Evolutionary conservation across 64 coral and sea anemone genomes (phyloP).

Genomic region (Exaiptasia diaphana): DNA sequence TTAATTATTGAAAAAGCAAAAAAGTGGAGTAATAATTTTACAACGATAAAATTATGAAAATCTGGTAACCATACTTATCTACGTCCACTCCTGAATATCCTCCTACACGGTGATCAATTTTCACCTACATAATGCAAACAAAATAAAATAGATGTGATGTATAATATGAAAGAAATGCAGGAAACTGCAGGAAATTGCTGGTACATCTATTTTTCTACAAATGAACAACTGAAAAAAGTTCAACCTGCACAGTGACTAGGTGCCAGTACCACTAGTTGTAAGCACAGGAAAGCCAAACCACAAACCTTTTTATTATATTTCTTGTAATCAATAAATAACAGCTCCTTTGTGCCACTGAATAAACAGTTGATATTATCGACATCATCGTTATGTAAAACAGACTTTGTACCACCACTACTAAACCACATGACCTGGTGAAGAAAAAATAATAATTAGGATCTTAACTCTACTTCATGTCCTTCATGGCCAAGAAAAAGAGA

Average conservation of each 20-base stretch:
- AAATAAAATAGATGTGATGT: background rate
- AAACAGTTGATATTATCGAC: conserved; percentile 99
- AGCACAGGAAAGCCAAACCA: background rate
- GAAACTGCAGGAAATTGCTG: too few species aligned
- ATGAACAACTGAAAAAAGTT: background rate
- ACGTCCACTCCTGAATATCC: conserved; percentile 94
- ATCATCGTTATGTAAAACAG: conserved; percentile 97
- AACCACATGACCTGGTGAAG: conserved; percentile 87
- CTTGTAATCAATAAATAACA: conserved; percentile 93
- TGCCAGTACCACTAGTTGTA: background rate
- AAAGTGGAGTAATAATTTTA: too few species aligned
- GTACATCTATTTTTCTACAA: too few species aligned
- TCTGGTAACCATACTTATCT: conserved; percentile 68
- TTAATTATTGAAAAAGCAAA: too few species aligned
- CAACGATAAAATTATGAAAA: background rate
- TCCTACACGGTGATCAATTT: conserved; percentile 65
- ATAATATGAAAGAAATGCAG: background rate
- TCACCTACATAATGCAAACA: conserved; percentile 24
- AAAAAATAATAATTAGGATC: background rate
- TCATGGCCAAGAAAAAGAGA: too few species aligned
- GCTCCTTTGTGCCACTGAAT: conserved; percentile 83
- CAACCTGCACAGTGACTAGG: background rate
- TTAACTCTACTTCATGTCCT: background rate
- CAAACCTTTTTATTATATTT: conserved; percentile 88
- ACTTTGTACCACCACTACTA: conserved; percentile 98